Percentiles rank a stretch among this genome's conserved stretches.
Evolutionary conservation across 2,888 invertebrate species (phyloP).

Genomic region (Amblyteles armatorius): DNA sequence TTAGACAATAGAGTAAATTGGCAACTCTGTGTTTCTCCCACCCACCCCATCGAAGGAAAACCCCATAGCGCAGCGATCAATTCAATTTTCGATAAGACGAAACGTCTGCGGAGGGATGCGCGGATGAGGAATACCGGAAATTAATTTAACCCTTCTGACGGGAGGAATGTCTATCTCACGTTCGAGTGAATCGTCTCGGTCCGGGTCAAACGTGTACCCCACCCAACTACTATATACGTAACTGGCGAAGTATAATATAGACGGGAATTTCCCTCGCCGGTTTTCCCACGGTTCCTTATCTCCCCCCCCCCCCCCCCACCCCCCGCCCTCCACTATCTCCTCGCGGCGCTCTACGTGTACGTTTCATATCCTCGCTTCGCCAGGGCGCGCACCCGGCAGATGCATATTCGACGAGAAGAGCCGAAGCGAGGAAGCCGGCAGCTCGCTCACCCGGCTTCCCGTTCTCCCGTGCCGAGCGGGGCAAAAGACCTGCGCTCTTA

Average conservation of each 20-base stretch:
- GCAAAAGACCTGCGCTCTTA: constrained; percentile 36
- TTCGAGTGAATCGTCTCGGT: constrained; percentile 30
- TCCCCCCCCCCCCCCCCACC: background rate
- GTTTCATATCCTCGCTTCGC: constrained; percentile 38
- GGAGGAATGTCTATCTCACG: constrained; percentile 5
- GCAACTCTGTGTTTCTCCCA: background rate
- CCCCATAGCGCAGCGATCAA: constrained; percentile 1
- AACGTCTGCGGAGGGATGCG: background rate
- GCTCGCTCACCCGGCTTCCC: background rate
- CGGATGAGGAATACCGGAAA: constrained; percentile 31
- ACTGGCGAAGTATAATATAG: background rate
- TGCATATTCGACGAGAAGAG: constrained; percentile 58
- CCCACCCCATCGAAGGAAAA: background rate
- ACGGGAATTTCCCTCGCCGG: background rate
- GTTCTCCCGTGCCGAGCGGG: background rate
- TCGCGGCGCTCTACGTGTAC: constrained; percentile 18
- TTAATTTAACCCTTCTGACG: constrained; percentile 36
- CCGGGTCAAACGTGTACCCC: constrained; percentile 19
- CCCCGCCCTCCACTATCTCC: background rate
- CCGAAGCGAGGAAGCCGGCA: constrained; percentile 37
- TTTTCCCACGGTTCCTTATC: constrained; percentile 44
- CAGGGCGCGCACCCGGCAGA: constrained; percentile 44
- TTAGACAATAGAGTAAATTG: no score
- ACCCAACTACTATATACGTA: constrained; percentile 5
- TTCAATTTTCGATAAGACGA: background rate